These are phyloP conservation scores for Arrhamphus sclerolepis DNA, from an alignment of 2,797 vertebrate genomes.

Conservation along the genomic window DNA sequence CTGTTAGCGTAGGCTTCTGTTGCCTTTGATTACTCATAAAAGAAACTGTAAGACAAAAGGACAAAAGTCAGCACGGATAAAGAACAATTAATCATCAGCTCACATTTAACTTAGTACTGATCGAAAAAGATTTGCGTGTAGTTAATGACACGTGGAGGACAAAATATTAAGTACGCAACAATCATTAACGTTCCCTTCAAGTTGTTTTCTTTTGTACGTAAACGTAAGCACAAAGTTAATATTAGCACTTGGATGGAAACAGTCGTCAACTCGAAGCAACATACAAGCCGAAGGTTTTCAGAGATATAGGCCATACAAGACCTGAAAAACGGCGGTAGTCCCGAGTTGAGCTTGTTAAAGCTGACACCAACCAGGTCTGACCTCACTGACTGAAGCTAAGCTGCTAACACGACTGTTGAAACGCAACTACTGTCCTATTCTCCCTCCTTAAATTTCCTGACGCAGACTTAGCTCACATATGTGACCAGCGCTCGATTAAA, in stretches of 20 bases:
- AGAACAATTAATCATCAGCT: neutral
- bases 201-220: no score
- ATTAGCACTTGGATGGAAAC: no score
- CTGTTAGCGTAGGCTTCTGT: slow-evolving; percentile 99
- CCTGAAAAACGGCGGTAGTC: no score
- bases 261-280: no score
- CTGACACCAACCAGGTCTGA: neutral
- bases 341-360: neutral
- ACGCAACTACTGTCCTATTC: slow-evolving; percentile 6
- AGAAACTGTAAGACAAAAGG: slow-evolving; percentile 83
- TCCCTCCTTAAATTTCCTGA: neutral
- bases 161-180: no score
- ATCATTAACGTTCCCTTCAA: no score
- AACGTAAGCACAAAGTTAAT: no score
- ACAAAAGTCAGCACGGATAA: neutral
- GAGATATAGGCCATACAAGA: accelerated
- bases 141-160: no score
- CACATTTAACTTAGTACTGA: no score
- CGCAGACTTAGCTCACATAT: neutral
- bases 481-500: neutral
- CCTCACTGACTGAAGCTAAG: slow-evolving; percentile 12
- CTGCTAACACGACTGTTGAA: neutral
- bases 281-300: no score
- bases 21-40: slow-evolving; percentile 99
- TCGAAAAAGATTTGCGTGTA: no score